Evolutionary conservation across 2,888 invertebrate species (phyloP), one percentile per base, ranked within the genome.

Genomic region (Polylopha cassiicola): DNA sequence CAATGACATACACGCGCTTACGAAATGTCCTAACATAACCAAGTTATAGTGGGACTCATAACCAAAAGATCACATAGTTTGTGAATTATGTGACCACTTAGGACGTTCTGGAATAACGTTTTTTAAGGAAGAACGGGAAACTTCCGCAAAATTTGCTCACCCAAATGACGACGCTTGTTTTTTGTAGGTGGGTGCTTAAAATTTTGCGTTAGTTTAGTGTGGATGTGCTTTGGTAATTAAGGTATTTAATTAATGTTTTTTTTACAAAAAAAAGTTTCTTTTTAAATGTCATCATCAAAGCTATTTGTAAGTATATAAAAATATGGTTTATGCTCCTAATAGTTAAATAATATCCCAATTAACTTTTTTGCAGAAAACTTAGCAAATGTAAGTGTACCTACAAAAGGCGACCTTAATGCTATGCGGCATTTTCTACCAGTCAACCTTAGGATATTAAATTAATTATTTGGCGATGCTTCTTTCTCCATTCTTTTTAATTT

Each of bases 91-190:
- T 11, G 13, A 15, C 11, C 27, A 36, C 20, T 41, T 41, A 24
- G 16, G 16, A 20, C 23, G 2, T 30, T 36, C 11, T 20, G 41
- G 34, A 24, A 10, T 30, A 21, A 26, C 21, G 18, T 24, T 26
- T 68, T 55, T 62, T 59, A 46, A 58, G 53, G 66, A 76, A 70
- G 75, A 76, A 76, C 71, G 77, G 67, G 65, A 78, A 81, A 82
- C 80, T 85, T 85, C 82, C 82, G 68, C 79, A 58, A 80, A 82
- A 84, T 84, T 85, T 82, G 82, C 73, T 74, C 78, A 71, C 73
- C 73, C 73, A 84, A 85, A 85, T 82, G 82, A 84, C 84, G 72
- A 71, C 77, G 82, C 81, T 82, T 80, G 78, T 82, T 84, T 84
- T 82, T 84, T 82, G 69, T 77, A 76, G 77, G 74, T 79, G 69